phyloP scores from a whole-genome alignment of 2,797 vertebrate species.

The Siniperca obscura region DNA sequence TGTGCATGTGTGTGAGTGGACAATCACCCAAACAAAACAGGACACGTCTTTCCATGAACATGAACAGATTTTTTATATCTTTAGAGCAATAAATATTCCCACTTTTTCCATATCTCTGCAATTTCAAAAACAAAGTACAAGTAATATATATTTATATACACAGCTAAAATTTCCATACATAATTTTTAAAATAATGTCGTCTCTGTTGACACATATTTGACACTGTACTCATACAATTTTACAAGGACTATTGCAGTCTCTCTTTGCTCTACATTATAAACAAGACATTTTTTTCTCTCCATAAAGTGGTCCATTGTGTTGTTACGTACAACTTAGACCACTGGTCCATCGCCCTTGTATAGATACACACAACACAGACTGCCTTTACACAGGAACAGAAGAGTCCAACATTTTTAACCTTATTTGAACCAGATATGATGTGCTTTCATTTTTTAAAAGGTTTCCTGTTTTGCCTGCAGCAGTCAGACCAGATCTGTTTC shows the following conservation, averaged over 20 bases:
- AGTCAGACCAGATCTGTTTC: slow-evolving; percentile 58
- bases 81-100: slow-evolving; percentile 85
- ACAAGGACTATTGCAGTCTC: slow-evolving; percentile 77
- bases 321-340: slow-evolving; percentile 44
- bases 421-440: slow-evolving; percentile 54
- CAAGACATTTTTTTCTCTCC: slow-evolving; percentile 59
- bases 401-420: slow-evolving; percentile 13
- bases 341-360: slow-evolving; percentile 21
- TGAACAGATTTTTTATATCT: slow-evolving; percentile 82
- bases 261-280: slow-evolving; percentile 78
- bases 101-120: slow-evolving; percentile 79
- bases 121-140: slow-evolving; percentile 83
- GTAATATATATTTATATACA: slow-evolving; percentile 85
- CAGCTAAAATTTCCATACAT: slow-evolving; percentile 80
- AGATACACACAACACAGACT: slow-evolving; percentile 56
- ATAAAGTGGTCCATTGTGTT: slow-evolving; percentile 40
- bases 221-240: slow-evolving; percentile 81
- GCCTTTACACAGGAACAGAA: slow-evolving; percentile 51
- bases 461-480: slow-evolving; percentile 50
- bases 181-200: slow-evolving; percentile 81
- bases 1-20: neutral
- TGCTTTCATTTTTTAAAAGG: slow-evolving; percentile 26
- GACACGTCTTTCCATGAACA: slow-evolving; percentile 75
- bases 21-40: slow-evolving; percentile 49
- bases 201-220: slow-evolving; percentile 81